Evolutionary conservation across 1,140 invertebrate genomes (phyloP).

Genomic region (Drosophila dunni): DNA sequence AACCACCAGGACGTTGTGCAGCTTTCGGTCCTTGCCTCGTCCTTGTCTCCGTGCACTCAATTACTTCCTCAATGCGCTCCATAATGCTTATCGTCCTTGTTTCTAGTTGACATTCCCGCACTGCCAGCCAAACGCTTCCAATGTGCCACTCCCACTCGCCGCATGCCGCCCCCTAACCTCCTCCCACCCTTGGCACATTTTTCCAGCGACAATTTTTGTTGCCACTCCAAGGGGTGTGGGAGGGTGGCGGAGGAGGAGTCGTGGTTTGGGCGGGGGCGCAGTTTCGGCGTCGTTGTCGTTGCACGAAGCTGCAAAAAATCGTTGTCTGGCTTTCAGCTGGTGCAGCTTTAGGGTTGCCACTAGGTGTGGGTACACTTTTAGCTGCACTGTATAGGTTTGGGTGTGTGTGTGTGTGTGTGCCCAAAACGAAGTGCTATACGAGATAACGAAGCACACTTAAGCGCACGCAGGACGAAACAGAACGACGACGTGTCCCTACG

Average conservation of each 20-base stretch:
- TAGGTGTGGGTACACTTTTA: conserved; percentile 69
- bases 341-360: conserved; percentile 48
- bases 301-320: conserved; percentile 75
- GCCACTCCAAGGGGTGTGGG: conserved; percentile 54
- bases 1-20: conserved; percentile 24
- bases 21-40: conserved; percentile 25
- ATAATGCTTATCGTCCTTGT: conserved; percentile 83
- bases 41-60: conserved; percentile 79
- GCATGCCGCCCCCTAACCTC: background rate
- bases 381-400: conserved; percentile 37
- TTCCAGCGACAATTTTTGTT: conserved; percentile 82
- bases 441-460: conserved; percentile 83
- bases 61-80: conserved; percentile 83
- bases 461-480: conserved; percentile 50
- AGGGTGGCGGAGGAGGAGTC: background rate
- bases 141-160: conserved; percentile 18
- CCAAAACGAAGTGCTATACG: conserved; percentile 82
- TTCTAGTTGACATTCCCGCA: conserved; percentile 82
- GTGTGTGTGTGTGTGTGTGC: conserved; percentile 49
- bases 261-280: conserved; percentile 6
- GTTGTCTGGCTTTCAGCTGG: conserved; percentile 73
- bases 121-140: conserved; percentile 60
- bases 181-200: conserved; percentile 77
- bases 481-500: conserved; percentile 62
- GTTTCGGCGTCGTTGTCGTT: conserved; percentile 53